These are phyloP conservation scores for Tetraodon nigroviridis DNA, from an alignment of 2,113 vertebrate species.

Conservation along the genomic window DNA sequence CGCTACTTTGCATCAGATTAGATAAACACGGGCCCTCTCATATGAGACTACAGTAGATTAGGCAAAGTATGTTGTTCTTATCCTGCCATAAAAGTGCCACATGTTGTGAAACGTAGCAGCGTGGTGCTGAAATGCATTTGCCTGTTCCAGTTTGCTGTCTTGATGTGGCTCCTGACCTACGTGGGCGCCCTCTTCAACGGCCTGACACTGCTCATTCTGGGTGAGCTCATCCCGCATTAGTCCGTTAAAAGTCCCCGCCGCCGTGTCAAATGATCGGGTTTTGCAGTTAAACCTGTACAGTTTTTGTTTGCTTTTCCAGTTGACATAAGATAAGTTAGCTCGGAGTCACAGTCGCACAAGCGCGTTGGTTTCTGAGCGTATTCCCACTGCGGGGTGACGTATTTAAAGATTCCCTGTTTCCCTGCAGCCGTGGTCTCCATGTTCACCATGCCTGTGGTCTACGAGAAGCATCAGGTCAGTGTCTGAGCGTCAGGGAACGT, in stretches of 20 bases:
- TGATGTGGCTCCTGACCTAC: conserved; percentile 99
- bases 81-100: too few species aligned
- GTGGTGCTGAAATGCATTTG: not conserved
- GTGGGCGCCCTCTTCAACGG: conserved; percentile 98
- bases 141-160: conserved; percentile 88
- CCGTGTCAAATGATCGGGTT: not conserved
- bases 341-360: conserved; percentile 9
- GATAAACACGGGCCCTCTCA: too few species aligned
- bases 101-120: too few species aligned
- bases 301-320: conserved; percentile 35
- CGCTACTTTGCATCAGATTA: not conserved
- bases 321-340: conserved; percentile 44
- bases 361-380: conserved; percentile 17
- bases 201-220: conserved; percentile 95
- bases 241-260: not conserved
- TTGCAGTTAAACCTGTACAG: not conserved
- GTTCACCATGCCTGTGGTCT: conserved; percentile 97
- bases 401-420: conserved; percentile 24
- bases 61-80: too few species aligned
- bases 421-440: conserved; percentile 90
- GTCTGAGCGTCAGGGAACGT: not conserved
- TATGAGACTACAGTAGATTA: too few species aligned
- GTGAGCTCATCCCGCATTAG: conserved; percentile 71
- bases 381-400: conserved; percentile 23
- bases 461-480: conserved; percentile 97